phyloP scores from a whole-genome alignment of 1,140 invertebrate genomes.

The Leptoteleia sp. region DNA sequence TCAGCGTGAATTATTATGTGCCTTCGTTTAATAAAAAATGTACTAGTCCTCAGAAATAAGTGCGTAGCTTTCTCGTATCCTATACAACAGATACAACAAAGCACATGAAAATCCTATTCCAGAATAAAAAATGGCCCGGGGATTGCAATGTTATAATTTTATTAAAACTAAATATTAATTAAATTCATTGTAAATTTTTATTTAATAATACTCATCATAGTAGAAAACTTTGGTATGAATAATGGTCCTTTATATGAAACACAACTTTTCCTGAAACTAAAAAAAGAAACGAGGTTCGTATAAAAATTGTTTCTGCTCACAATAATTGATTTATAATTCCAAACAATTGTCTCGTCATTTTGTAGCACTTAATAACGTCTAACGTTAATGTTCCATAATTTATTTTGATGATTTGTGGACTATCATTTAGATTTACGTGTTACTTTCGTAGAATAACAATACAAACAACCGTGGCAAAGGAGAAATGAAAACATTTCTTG shows the following conservation, averaged over 20 bases:
- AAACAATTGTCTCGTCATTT: constrained; percentile 35
- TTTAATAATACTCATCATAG: no score
- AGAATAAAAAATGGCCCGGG: no score
- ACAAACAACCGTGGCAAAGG: constrained; percentile 53
- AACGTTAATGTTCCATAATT: constrained; percentile 43
- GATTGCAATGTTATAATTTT: no score
- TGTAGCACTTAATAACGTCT: constrained; percentile 33
- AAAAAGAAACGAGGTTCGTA: no score
- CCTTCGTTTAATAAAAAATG: constrained; percentile 41
- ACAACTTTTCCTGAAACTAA: no score
- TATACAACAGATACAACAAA: constrained; percentile 11
- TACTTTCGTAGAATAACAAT: constrained; percentile 65
- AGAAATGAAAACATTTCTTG: constrained; percentile 66
- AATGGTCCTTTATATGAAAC: no score
- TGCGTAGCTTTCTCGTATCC: constrained; percentile 9
- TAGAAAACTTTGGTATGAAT: no score
- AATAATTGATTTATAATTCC: constrained; percentile 21
- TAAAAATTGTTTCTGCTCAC: no score
- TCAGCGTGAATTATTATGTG: constrained; percentile 34
- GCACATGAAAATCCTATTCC: no score
- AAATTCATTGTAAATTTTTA: no score
- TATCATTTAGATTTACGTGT: constrained; percentile 58
- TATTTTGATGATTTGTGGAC: constrained; percentile 59
- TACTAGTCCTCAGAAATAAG: no score
- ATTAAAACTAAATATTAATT: no score